Evolutionary conservation across 2,797 vertebrate species (phyloP).

Genomic region (Syngnathus rostellatus): DNA sequence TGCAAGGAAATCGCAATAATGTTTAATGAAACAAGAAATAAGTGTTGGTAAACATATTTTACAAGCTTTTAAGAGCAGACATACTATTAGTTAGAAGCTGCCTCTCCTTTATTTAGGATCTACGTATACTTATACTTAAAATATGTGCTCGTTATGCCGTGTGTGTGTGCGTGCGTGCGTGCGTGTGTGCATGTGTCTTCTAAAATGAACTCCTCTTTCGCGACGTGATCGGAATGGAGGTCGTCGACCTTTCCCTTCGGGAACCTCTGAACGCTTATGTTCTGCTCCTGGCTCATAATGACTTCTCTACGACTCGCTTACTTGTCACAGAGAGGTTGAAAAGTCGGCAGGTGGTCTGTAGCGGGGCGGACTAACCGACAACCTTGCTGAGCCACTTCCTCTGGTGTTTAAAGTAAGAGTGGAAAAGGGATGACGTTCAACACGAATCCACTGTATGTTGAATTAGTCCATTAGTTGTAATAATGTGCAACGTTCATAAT

Average conservation of each 20-base stretch:
- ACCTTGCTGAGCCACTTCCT: background rate
- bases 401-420: background rate
- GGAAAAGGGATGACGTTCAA: background rate
- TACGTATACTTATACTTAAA: background rate
- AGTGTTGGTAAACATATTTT: too few species aligned
- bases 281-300: slow-evolving; percentile 1
- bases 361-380: background rate
- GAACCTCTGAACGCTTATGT: background rate
- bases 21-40: too few species aligned
- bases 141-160: background rate
- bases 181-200: background rate
- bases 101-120: background rate
- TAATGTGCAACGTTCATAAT: background rate
- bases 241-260: background rate
- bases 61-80: background rate
- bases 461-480: background rate
- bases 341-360: background rate
- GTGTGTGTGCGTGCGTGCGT: background rate
- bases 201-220: background rate
- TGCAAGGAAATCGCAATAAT: too few species aligned
- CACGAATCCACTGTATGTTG: background rate
- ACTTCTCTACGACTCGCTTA: background rate
- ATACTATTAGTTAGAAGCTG: background rate
- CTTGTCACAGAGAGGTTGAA: background rate
- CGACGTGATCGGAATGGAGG: background rate